These are phyloP conservation scores for Anthopleura xanthogrammica DNA, from an alignment of 92 coral and sea anemone species.

Conservation along the genomic window DNA sequence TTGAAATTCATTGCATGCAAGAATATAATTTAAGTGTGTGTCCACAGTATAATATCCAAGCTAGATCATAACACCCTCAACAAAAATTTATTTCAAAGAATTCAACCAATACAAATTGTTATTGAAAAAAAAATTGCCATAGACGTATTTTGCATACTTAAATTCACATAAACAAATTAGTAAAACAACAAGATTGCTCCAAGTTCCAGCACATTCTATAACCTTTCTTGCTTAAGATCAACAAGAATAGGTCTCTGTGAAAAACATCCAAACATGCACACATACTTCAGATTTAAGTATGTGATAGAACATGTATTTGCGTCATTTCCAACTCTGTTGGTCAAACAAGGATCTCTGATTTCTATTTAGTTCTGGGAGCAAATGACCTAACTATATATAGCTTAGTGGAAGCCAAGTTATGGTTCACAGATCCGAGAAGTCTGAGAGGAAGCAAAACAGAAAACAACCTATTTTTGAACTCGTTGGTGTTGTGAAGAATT, in stretches of 20 bases:
- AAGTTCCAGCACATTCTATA: conserved; percentile 6
- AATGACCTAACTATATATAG: conserved; percentile 2
- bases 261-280: conserved; percentile 29
- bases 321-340: conserved; percentile 8
- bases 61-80: not conserved
- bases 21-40: not conserved
- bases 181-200: not conserved
- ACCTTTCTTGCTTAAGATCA: not conserved
- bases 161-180: not conserved
- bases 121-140: not conserved
- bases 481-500: not conserved
- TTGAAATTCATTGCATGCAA: not conserved
- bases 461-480: conserved; percentile 5
- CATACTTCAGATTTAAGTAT: conserved; percentile 31
- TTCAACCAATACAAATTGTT: not conserved
- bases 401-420: not conserved
- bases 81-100: not conserved
- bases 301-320: conserved; percentile 24
- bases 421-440: not conserved
- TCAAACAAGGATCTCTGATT: conserved; percentile 21
- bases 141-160: not conserved
- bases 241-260: not conserved
- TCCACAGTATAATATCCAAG: no score
- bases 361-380: not conserved
- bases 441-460: not conserved